Conservation (phyloP, 2,113 vertebrate genomes). For the Phalacrocorax aristotelis region DNA sequence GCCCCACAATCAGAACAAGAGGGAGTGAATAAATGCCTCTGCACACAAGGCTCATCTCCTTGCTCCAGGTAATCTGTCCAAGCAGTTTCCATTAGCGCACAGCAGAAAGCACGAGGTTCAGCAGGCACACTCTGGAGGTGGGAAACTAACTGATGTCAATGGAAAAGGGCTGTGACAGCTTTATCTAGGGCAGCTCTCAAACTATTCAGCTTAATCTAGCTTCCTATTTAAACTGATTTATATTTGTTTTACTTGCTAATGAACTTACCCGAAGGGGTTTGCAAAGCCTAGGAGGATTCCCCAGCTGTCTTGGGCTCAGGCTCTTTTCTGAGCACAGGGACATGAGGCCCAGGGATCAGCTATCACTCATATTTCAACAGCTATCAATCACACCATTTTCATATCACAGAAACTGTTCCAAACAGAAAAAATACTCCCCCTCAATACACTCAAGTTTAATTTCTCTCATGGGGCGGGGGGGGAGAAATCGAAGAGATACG, state of each 20-base stretch:
- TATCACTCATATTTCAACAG: not conserved
- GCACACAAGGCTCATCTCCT: not conserved
- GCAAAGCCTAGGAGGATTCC: not conserved
- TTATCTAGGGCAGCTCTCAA: not conserved
- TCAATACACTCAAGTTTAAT: not conserved
- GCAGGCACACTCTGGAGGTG: not conserved
- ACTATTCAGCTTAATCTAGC: not conserved
- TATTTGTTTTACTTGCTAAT: not conserved
- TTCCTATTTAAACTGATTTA: not conserved
- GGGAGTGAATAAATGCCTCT: not conserved
- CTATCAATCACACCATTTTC: not conserved
- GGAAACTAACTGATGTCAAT: rapidly evolving
- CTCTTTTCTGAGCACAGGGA: not conserved
- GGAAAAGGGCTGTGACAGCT: not conserved
- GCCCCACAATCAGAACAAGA: not conserved
- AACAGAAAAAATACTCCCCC: not conserved
- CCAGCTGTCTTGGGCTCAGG: not conserved
- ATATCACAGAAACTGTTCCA: not conserved
- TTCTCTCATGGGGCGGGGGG: not conserved
- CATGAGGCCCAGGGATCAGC: not conserved
- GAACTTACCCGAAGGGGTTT: not conserved
- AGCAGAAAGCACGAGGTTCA: not conserved
- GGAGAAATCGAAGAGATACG: not conserved
- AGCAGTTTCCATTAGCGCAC: not conserved
- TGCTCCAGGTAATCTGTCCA: not conserved